Conservation (phyloP, 1,140 invertebrate species). For the Meloidogyne floridensis region DNA sequence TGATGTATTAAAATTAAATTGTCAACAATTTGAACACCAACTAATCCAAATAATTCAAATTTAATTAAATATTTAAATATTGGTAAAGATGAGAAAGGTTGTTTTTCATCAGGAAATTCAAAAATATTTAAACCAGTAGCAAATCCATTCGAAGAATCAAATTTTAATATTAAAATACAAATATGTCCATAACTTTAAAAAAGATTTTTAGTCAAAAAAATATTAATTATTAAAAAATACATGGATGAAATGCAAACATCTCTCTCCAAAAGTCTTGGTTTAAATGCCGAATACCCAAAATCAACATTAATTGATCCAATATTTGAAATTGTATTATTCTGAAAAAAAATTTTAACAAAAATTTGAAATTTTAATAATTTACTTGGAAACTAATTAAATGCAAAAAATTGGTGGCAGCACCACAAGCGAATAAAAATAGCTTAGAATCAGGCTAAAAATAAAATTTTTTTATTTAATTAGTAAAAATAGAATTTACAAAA, state of each 20-base stretch:
- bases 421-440: constrained; percentile 14
- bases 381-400: too few species aligned
- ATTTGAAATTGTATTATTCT: background rate
- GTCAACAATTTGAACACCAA: constrained; percentile 25
- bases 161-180: constrained; percentile 25
- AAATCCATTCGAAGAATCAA: constrained; percentile 13
- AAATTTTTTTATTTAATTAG: background rate
- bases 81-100: constrained; percentile 4
- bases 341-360: background rate
- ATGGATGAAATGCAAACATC: constrained; percentile 23
- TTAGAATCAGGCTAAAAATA: background rate
- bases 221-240: constrained; percentile 7
- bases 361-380: background rate
- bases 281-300: constrained; percentile 17
- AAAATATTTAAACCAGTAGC: constrained; percentile 19
- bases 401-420: background rate
- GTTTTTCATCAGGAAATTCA: constrained; percentile 12
- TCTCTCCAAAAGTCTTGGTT: constrained; percentile 18
- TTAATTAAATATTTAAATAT: background rate
- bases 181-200: constrained; percentile 20
- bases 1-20: constrained; percentile 20
- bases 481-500: constrained; percentile 6
- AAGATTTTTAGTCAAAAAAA: background rate
- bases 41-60: constrained; percentile 20
- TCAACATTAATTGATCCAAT: constrained; percentile 23